These are phyloP conservation scores for Pristionchus arcanus DNA, from an alignment of 2,888 invertebrate species.

Conservation along the genomic window DNA sequence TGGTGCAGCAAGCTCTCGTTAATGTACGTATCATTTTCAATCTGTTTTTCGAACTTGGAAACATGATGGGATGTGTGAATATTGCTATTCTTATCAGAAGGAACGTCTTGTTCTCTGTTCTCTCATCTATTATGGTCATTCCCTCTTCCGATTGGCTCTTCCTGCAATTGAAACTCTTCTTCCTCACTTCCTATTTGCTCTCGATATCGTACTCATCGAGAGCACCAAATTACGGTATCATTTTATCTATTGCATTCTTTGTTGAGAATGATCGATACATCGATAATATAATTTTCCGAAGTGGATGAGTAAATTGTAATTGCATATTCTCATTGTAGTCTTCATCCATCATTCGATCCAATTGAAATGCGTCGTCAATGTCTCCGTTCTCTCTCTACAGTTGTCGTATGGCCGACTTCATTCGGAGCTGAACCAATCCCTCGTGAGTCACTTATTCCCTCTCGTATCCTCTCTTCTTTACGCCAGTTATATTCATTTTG, in stretches of 20 bases:
- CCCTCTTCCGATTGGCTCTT: conserved; percentile 92
- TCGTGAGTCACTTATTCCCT: conserved; percentile 55
- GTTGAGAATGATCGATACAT: background rate
- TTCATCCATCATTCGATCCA: conserved; percentile 78
- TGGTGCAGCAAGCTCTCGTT: conserved; percentile 27
- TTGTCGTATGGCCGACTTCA: conserved; percentile 94
- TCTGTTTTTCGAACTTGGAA: background rate
- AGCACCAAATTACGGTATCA: conserved; percentile 74
- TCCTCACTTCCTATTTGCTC: conserved; percentile 91
- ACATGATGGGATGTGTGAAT: background rate
- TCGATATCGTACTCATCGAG: conserved; percentile 93
- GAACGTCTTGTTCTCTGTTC: conserved; percentile 77
- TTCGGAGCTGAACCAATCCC: conserved; percentile 83
- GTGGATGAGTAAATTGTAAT: background rate
- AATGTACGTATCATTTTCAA: background rate
- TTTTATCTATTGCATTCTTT: background rate
- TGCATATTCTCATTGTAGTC: conserved; percentile 57
- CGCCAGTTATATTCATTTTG: too few species aligned
- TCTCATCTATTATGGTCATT: conserved; percentile 80
- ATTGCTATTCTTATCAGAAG: conserved; percentile 63
- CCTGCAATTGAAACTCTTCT: conserved; percentile 89
- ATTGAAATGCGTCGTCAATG: conserved; percentile 90
- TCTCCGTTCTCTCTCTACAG: conserved; percentile 91
- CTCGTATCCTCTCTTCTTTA: too few species aligned
- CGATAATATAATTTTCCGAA: background rate